These are phyloP conservation scores for Sander vitreus DNA, from an alignment of 2,113 vertebrate species.

Conservation along the genomic window DNA sequence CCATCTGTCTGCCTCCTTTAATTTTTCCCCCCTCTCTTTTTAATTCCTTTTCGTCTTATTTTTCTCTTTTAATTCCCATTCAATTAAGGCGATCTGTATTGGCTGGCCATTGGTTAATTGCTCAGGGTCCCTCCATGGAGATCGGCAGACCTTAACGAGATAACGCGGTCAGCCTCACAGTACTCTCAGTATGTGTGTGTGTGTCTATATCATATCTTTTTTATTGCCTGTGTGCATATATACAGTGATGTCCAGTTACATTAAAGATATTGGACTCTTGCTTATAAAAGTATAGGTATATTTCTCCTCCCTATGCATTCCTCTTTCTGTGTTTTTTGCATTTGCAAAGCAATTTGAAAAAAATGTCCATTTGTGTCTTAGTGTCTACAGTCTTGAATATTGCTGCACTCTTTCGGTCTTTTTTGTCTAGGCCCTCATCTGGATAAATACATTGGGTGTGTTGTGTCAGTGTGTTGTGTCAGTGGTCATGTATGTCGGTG, in stretches of 20 bases:
- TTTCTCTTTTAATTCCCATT: conserved; percentile 77
- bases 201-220: background rate
- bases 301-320: too few relatives aligned
- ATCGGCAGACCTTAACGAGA: conserved; percentile 56
- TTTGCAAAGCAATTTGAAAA: too few relatives aligned
- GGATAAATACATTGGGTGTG: background rate
- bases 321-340: too few relatives aligned
- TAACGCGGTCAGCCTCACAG: background rate
- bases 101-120: conserved; percentile 78
- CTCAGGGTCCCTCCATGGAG: conserved; percentile 56
- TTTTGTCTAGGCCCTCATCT: background rate
- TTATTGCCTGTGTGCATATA: background rate
- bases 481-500: background rate
- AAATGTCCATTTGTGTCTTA: too few relatives aligned
- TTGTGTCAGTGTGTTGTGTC: background rate
- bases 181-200: background rate
- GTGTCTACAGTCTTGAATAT: background rate
- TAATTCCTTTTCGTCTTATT: conserved; percentile 62
- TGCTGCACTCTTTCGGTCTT: background rate
- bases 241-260: background rate
- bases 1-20: conserved; percentile 76
- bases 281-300: background rate
- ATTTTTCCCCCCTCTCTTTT: conserved; percentile 49
- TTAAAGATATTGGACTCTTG: background rate
- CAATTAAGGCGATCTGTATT: conserved; percentile 78